phyloP scores from a whole-genome alignment of 2,113 vertebrate genomes.

The Gymnorhina tibicen region DNA sequence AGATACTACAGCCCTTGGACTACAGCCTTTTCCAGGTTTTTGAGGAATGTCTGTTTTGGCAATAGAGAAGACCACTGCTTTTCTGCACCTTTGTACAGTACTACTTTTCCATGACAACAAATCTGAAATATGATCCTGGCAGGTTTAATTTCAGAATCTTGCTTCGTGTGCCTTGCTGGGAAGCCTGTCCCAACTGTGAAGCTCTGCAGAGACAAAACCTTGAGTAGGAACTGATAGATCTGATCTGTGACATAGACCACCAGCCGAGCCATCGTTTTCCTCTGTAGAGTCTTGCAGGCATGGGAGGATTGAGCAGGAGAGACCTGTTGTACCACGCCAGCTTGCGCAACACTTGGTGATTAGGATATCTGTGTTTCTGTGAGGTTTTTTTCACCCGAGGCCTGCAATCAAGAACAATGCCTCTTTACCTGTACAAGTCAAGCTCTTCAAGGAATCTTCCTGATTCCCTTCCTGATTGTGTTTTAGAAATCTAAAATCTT shows the following conservation, averaged over 20 bases:
- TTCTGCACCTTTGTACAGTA: not conserved
- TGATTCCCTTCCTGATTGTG: not conserved
- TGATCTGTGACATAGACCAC: not conserved
- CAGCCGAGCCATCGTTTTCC: not conserved
- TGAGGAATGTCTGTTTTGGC: not conserved
- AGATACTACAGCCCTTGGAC: not conserved
- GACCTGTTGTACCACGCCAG: not conserved
- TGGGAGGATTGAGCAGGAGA: not conserved
- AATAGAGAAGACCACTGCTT: not conserved
- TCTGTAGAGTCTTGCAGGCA: not conserved
- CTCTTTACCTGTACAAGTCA: not conserved
- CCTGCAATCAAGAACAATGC: not conserved
- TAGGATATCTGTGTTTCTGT: not conserved
- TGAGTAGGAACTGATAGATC: not conserved
- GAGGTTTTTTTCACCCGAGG: not conserved
- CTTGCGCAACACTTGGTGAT: not conserved
- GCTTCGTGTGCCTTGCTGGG: not conserved
- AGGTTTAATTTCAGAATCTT: not conserved
- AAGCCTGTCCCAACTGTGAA: not conserved
- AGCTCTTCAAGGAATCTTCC: not conserved
- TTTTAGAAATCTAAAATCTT: not conserved
- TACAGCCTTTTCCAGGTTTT: not conserved
- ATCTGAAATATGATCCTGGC: not conserved
- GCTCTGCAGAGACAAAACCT: not conserved
- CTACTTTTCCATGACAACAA: not conserved